Evolutionary conservation across 2,113 vertebrate species (phyloP).

Genomic region (Toxostoma redivivum): DNA sequence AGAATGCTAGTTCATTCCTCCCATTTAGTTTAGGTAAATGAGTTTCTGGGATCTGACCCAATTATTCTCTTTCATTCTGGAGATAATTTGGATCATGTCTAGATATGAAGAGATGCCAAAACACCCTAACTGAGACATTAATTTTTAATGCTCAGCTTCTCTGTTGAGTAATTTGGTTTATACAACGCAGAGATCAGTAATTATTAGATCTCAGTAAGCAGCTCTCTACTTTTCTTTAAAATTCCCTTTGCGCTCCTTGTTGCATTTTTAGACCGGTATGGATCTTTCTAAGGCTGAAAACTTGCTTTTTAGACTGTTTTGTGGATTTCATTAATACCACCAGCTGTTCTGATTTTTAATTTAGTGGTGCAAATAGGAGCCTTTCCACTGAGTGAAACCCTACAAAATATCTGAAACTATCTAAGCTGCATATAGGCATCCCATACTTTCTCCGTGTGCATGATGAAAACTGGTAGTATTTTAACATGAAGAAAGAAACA

Average conservation of each 20-base stretch:
- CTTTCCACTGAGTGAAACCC: background rate
- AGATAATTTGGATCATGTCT: slow-evolving; percentile 18
- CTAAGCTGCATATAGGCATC: background rate
- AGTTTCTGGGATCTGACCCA: background rate
- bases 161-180: background rate
- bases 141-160: slow-evolving; percentile 12
- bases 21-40: slow-evolving; percentile 19
- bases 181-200: background rate
- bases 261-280: background rate
- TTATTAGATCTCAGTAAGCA: background rate
- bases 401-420: background rate
- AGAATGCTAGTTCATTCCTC: background rate
- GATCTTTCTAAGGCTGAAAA: background rate
- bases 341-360: background rate
- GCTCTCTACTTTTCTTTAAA: background rate
- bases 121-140: background rate
- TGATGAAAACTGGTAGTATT: background rate
- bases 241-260: background rate
- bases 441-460: background rate
- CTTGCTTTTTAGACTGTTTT: background rate
- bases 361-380: background rate
- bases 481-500: background rate
- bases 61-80: slow-evolving; percentile 23
- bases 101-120: background rate
- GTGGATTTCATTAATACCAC: background rate